Evolutionary conservation across 2,888 invertebrate species (phyloP).

Genomic region (Phortica okadai): DNA sequence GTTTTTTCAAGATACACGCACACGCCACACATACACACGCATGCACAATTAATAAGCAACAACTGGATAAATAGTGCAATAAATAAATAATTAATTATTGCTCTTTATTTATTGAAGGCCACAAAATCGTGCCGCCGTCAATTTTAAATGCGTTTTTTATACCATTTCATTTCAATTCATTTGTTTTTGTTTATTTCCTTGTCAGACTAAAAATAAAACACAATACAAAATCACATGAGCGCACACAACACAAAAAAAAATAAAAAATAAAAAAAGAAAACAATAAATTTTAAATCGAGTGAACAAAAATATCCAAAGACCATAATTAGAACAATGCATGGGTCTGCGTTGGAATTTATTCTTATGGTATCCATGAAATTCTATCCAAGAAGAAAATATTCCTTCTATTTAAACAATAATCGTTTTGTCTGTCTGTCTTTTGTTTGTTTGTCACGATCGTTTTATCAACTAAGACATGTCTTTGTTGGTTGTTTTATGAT

Average conservation of each 20-base stretch:
- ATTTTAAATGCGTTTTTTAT: background rate
- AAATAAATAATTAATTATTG: background rate
- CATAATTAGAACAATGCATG: constrained; percentile 8
- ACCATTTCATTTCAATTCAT: background rate
- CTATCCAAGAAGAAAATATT: background rate
- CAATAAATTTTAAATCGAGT: background rate
- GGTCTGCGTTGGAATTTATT: background rate
- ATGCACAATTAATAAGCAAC: background rate
- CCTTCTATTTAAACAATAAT: background rate
- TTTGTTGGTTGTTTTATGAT: background rate
- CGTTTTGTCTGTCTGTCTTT: background rate
- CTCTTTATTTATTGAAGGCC: background rate
- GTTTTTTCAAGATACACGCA: background rate
- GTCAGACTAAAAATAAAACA: too few species aligned
- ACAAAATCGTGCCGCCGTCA: background rate
- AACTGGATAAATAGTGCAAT: background rate
- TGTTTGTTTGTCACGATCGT: constrained; percentile 1
- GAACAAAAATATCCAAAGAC: background rate
- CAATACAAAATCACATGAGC: too few species aligned
- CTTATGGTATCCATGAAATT: background rate
- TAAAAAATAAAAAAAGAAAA: constrained; percentile 14
- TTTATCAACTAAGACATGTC: constrained; percentile 5
- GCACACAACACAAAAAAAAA: background rate
- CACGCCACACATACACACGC: background rate
- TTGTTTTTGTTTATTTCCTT: constrained; percentile 5